Conservation (phyloP, 1,140 invertebrate species). For the Sipha flava region DNA sequence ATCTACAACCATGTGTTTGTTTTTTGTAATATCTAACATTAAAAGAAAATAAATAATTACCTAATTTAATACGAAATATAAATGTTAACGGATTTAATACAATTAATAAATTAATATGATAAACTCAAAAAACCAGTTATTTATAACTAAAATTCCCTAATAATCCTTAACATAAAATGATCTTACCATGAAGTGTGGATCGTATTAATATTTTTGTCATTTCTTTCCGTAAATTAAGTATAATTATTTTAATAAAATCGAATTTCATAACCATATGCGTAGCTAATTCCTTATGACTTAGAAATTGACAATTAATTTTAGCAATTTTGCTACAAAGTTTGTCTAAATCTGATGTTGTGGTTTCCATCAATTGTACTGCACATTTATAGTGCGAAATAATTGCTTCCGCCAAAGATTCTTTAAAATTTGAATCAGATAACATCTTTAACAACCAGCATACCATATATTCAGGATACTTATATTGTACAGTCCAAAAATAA, state of each 20-base stretch:
- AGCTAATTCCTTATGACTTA: slow-evolving; percentile 86
- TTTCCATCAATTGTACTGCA: slow-evolving; percentile 83
- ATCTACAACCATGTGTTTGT: slow-evolving; percentile 67
- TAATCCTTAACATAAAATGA: no score
- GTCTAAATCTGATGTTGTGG: slow-evolving; percentile 75
- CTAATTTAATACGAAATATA: no score
- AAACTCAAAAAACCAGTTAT: no score
- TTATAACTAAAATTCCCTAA: no score
- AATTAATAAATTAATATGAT: no score
- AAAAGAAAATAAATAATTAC: neutral
- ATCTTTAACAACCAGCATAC: slow-evolving; percentile 93
- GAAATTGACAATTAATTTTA: slow-evolving; percentile 91
- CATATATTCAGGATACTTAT: slow-evolving; percentile 93
- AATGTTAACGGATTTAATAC: no score
- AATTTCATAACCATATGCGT: slow-evolving; percentile 81
- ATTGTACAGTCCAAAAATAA: slow-evolving; percentile 95
- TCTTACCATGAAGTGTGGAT: slow-evolving; percentile 70
- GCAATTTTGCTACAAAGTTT: slow-evolving; percentile 90
- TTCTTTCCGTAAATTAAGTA: slow-evolving; percentile 86
- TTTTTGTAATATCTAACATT: neutral
- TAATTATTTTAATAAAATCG: slow-evolving; percentile 86
- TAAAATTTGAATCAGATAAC: slow-evolving; percentile 89
- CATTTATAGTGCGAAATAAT: slow-evolving; percentile 93
- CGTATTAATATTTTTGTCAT: slow-evolving; percentile 82
- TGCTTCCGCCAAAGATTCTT: slow-evolving; percentile 80